Conservation (phyloP, 2,888 invertebrate genomes). For the Malthinus seriepunctatus region DNA sequence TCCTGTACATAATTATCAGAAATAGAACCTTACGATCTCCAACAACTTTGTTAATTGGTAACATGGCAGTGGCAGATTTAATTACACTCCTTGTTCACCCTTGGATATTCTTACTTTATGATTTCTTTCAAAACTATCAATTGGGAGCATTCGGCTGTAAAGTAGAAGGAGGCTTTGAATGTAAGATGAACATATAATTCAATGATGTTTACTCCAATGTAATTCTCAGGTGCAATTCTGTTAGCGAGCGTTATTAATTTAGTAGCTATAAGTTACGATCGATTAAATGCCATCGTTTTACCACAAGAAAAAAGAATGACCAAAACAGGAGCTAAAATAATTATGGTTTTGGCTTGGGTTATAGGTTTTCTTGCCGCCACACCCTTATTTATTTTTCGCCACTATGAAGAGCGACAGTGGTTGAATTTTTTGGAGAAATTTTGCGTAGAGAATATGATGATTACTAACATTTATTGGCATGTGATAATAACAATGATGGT, state of each 20-base stretch:
- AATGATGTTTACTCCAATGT: not conserved
- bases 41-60: constrained; percentile 73
- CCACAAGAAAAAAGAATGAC: constrained; percentile 73
- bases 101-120: constrained; percentile 72
- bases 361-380: constrained; percentile 64
- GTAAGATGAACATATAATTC: constrained; percentile 40
- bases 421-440: constrained; percentile 73
- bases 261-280: constrained; percentile 79
- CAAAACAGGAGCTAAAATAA: constrained; percentile 64
- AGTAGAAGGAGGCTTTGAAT: constrained; percentile 76
- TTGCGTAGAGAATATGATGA: constrained; percentile 69
- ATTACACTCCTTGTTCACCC: constrained; percentile 70
- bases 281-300: constrained; percentile 78
- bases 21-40: constrained; percentile 68
- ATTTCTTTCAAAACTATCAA: constrained; percentile 79
- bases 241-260: constrained; percentile 78
- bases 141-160: constrained; percentile 75
- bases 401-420: constrained; percentile 74
- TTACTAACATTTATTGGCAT: constrained; percentile 77
- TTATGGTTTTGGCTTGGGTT: constrained; percentile 71
- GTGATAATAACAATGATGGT: constrained; percentile 74
- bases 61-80: constrained; percentile 74
- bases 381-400: constrained; percentile 67
- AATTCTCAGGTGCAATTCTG: constrained; percentile 64
- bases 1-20: constrained; percentile 65